Base-by-base conservation (phyloP, 53 echinoderm and acorn worm species). In the Actinopyga echinites region DNA sequence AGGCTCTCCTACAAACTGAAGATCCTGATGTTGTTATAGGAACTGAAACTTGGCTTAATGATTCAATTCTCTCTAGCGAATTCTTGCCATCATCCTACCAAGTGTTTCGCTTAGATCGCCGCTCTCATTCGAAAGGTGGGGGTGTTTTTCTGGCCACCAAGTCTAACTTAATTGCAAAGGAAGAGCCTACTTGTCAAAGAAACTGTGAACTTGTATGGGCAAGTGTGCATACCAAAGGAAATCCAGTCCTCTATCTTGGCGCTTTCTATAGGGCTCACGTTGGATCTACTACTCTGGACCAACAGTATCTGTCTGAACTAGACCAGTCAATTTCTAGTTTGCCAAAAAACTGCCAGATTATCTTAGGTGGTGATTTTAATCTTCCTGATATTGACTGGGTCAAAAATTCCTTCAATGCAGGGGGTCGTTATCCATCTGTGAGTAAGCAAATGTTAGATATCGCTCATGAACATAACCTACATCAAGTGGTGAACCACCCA, bases 31-130 rank as follows among this genome's bases (percentile, higher is more conserved):
- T 88, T 8, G 21, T 88, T 9, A n/a, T 53, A 2, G 88, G 88
- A 0, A 88, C 75, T 26, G 88, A 83, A 36, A 75, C 83, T 2
- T 75, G 88, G 83, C 54, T 88, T 7, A n/a, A n/a, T n/a, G n/a
- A n/a, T n/a, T 36, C 31, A 82, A 81, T 23, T 31, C 23, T 49
- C 80, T n/a, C n/a, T n/a, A n/a, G n/a, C n/a, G n/a, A n/a, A n/a
- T n/a, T n/a, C n/a, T n/a, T n/a, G n/a, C n/a, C n/a, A n/a, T n/a
- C n/a, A n/a, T n/a, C n/a, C n/a, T n/a, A n/a, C n/a, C n/a, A n/a
- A n/a, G n/a, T n/a, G n/a, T 7, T 37, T 5, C 7, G 37, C 7
- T 37, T 37, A 7, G 37, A 37, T 7, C 37, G 37, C 7, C 3
- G 4, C 3, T 37, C 37, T n/a, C n/a, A n/a, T n/a, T n/a, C n/a